Percentiles rank a stretch among this genome's conserved stretches.
These are phyloP conservation scores for Halcyon chelicuti DNA, from an alignment of 2,797 vertebrate genomes.

Conservation along the genomic window DNA sequence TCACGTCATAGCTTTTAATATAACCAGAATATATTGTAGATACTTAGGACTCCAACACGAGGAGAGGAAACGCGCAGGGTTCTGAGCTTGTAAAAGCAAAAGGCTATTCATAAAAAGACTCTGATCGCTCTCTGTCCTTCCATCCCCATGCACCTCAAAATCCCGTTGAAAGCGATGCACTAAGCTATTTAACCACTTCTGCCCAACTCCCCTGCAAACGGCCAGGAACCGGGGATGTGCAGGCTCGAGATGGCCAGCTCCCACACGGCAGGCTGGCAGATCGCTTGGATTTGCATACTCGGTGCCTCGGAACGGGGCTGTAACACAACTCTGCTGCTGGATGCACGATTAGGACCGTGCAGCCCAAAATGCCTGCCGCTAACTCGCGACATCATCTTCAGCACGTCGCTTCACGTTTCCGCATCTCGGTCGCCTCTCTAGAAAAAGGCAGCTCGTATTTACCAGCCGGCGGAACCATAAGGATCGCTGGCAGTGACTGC, in stretches of 20 bases:
- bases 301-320: neutral
- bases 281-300: constrained; percentile 25
- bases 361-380: constrained; percentile 43
- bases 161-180: constrained; percentile 33
- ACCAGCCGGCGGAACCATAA: constrained; percentile 13
- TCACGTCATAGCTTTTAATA: constrained; percentile 76
- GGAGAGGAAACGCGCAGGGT: neutral
- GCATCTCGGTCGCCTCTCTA: neutral
- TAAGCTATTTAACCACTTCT: constrained; percentile 54
- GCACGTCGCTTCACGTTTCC: neutral
- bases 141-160: constrained; percentile 32
- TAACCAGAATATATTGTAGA: constrained; percentile 63
- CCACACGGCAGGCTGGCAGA: neutral
- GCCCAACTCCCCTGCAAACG: constrained; percentile 40
- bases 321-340: neutral
- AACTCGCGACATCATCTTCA: neutral
- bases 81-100: constrained; percentile 39
- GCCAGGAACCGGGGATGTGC: constrained; percentile 26
- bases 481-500: neutral
- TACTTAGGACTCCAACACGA: neutral
- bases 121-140: constrained; percentile 3
- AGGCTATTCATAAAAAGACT: constrained; percentile 15
- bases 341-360: neutral
- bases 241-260: constrained; percentile 34
- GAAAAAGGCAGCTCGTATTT: constrained; percentile 4